Percentiles rank a stretch among this genome's conserved stretches.
These are phyloP conservation scores for Pandemis heparana DNA, from an alignment of 2,888 invertebrate species.

Conservation along the genomic window DNA sequence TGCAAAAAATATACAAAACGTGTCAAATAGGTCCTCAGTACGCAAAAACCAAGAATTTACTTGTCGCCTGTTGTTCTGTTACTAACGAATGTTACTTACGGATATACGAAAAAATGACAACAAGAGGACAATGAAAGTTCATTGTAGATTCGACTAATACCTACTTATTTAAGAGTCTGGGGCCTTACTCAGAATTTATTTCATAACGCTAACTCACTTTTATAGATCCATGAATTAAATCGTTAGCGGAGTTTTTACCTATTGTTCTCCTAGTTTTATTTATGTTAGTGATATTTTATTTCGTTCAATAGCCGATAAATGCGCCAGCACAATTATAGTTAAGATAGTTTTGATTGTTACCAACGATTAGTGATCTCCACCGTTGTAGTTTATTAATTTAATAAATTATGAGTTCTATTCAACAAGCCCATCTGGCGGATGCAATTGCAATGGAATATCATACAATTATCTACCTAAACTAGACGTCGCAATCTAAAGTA, in stretches of 20 bases:
- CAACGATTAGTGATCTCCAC: neutral
- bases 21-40: neutral
- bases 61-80: neutral
- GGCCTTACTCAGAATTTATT: too few species aligned
- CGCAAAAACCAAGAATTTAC: neutral
- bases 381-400: neutral
- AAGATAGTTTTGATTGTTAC: neutral
- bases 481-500: too few species aligned
- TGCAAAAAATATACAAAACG: constrained; percentile 61
- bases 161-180: too few species aligned
- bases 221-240: too few species aligned
- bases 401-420: neutral
- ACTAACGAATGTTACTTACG: neutral
- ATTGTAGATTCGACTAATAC: too few species aligned
- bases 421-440: neutral
- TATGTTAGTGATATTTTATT: too few species aligned
- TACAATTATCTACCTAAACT: neutral
- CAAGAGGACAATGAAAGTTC: neutral
- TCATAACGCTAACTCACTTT: too few species aligned
- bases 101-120: neutral
- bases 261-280: too few species aligned
- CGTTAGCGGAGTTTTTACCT: too few species aligned
- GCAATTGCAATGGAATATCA: neutral
- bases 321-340: neutral
- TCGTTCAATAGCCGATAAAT: neutral